Percentiles rank a stretch among this genome's conserved stretches.
These are phyloP conservation scores for Agriopis marginaria DNA, from an alignment of 2,888 invertebrate species.

Conservation along the genomic window DNA sequence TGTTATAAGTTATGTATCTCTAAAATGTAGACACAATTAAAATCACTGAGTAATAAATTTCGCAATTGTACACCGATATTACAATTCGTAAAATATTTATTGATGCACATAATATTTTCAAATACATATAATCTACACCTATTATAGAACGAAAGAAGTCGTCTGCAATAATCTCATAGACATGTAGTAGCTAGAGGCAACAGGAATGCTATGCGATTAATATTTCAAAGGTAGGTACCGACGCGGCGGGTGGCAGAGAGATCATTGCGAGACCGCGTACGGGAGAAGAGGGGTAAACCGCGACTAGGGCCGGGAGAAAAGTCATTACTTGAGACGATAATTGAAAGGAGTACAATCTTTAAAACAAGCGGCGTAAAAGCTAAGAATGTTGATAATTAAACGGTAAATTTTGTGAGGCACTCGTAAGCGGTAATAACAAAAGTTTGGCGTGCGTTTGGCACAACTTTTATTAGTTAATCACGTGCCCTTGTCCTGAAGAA, in stretches of 20 bases:
- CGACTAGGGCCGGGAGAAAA: conserved; percentile 28
- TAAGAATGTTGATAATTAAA: conserved; percentile 70
- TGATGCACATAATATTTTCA: no score
- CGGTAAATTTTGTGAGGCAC: conserved; percentile 63
- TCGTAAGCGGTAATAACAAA: conserved; percentile 71
- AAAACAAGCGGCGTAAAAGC: conserved; percentile 52
- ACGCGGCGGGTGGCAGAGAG: background rate
- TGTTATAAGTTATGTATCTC: no score
- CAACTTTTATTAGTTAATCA: conserved; percentile 74
- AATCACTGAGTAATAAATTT: no score
- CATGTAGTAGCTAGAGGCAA: conserved; percentile 1
- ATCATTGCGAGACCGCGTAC: conserved; percentile 13
- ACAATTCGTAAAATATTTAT: no score
- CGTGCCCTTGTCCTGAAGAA: conserved; percentile 42
- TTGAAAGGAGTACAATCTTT: conserved; percentile 52
- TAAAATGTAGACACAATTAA: no score
- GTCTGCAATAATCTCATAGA: background rate
- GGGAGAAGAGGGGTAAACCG: conserved; percentile 27
- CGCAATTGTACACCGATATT: no score
- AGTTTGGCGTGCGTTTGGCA: conserved; percentile 62
- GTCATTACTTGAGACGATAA: conserved; percentile 42
- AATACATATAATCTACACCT: background rate
- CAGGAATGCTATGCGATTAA: conserved; percentile 26
- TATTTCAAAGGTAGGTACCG: conserved; percentile 22
- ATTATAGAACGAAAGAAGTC: background rate